Base-by-base conservation (phyloP, 2,797 vertebrate species). In the Acipenser oxyrinchus region DNA sequence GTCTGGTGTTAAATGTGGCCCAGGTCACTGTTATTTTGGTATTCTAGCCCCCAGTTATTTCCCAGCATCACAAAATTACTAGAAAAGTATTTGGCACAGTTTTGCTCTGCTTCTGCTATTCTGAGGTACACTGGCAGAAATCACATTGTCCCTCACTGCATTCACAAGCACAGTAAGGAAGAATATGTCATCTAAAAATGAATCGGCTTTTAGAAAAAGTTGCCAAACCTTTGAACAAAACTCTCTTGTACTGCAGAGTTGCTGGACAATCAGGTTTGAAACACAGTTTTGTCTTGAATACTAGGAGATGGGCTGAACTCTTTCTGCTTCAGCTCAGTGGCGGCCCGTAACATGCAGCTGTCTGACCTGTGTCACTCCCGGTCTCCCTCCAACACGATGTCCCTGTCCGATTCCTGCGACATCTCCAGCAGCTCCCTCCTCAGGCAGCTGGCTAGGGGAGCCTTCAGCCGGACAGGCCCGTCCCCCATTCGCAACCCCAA, bases 251-350 rank as follows among this genome's bases (percentile, higher is more conserved):
- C 55, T 60, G 23, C 6, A 48, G 49, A 2, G 6, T 12, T 53
- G 48, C 63, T 51, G 49, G 8, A 6, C 50, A 51, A 18, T 51
- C 48, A 48, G 48, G n/a, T 65, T 65, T 50, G 4, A 65, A 13
- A 12, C 10, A 9, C 10, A 8, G 50, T 62, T 63, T 57, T 69
- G 7, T 71, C 6, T 48, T 75, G 71, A 57, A 49, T 66, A 63
- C 68, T 66, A 87, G 76, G 80, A 86, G 91, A 89, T 70, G 77
- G 83, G 64, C 85, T 88, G 86, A 90, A 76, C 75, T 84, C 87
- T 59, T 77, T 66, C 73, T 78, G 82, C 49, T 78, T 81, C 37
- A 83, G 78, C 11, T 92, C 89, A 8, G 75, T 87, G 63, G 80
- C 88, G n/a, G 75, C 82, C 68, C 86, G 48, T 70, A 91, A 89